A percentile compares a stretch with the other conserved stretches of the same genome.
Conservation (phyloP, 2,113 vertebrate species). For the Bolborhynchus lineola region DNA sequence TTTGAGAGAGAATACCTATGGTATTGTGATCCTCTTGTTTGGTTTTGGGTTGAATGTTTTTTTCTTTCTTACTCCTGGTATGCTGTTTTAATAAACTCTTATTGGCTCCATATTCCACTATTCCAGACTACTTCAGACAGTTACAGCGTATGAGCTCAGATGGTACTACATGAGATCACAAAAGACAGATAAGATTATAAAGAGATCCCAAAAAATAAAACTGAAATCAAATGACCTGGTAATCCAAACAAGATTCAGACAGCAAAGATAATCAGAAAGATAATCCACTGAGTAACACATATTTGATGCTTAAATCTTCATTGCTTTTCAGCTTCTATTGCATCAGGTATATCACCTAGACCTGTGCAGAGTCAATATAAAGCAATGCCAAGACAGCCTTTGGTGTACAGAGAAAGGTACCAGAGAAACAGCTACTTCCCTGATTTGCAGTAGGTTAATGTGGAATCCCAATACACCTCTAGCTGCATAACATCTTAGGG, state of each 20-base stretch:
- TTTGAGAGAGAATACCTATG: background rate
- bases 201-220: background rate
- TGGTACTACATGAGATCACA: background rate
- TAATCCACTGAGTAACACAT: conserved; percentile 36
- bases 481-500: background rate
- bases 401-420: background rate
- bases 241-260: conserved; percentile 44
- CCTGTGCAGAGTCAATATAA: background rate
- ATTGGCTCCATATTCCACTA: background rate
- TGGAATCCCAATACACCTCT: background rate
- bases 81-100: background rate
- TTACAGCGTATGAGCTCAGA: background rate
- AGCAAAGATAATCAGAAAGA: conserved; percentile 9
- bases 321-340: background rate
- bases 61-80: background rate
- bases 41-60: background rate
- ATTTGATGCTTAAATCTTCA: background rate
- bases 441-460: background rate
- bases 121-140: conserved; percentile 23
- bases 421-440: background rate
- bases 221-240: conserved; percentile 1
- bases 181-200: background rate
- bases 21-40: background rate
- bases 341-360: background rate
- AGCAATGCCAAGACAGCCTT: background rate